Base-by-base conservation (phyloP, 2,888 invertebrate genomes). In the Amiota communis region DNA sequence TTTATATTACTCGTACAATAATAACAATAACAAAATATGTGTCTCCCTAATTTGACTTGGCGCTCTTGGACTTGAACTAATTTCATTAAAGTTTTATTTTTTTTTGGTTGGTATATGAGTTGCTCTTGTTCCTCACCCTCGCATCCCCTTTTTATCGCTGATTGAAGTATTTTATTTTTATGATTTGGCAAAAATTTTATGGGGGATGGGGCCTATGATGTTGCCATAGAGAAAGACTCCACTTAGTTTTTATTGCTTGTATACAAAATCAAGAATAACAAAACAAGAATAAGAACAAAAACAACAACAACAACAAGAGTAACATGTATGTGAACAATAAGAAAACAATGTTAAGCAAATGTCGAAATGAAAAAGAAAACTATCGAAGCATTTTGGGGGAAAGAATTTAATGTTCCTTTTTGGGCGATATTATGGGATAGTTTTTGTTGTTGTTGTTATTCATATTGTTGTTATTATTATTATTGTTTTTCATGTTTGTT, bases 401-500 rank as follows among this genome's bases (percentile, higher is more conserved):
- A 36, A 36, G 36, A 36, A 36, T 36, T 36, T 36, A 4, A 53
- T 53, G 3, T 53, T 53, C 12, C 12, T 53, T 53, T 53, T 53
- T 12, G 12, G 3, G 3, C 53, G 53, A n/a, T 53, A 12, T 53
- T 53, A 12, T 53, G 53, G 12, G 4, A n/a, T 53, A 8, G 12
- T 53, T n/a, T 1, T 12, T 53, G 12, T 53, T 53, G 12, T 53
- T 53, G 3, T 53, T 53, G 4, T 51, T 51, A 51, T 51, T 51
- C n/a, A 51, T 23, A 51, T 51, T 51, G 51, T 51, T 51, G 4
- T 53, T n/a, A 53, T 53, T 53, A 4, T 53, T 53, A n/a, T 53
- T 53, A 4, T 53, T 13, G 63, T 6, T 63, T 63, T 63, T 46
- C 72, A 75, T 75, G 69, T 82, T 77, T 82, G 79, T 80, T 81